A percentile compares a stretch with the other conserved stretches of the same genome.
Conservation (phyloP, 2,797 vertebrate genomes). For the Spheniscus humboldti region DNA sequence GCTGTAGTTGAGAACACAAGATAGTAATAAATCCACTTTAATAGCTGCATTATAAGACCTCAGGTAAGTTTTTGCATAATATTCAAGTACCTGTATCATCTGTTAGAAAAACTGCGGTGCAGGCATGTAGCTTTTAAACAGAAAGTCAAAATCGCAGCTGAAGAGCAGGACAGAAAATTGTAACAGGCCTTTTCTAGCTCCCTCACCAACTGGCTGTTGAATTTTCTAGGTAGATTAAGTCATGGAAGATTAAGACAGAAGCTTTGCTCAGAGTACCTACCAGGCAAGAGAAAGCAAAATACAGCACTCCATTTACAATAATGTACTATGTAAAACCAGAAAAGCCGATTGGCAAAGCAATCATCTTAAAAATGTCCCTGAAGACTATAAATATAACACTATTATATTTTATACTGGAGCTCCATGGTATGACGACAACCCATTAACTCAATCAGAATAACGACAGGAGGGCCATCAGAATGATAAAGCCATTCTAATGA, state of each 20-base stretch:
- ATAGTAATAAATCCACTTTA: neutral
- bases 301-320: slow-evolving; percentile 30
- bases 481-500: slow-evolving; percentile 69
- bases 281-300: slow-evolving; percentile 54
- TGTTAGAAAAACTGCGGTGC: slow-evolving; percentile 37
- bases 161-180: slow-evolving; percentile 46
- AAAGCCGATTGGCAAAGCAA: slow-evolving; percentile 68
- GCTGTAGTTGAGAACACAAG: neutral
- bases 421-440: slow-evolving; percentile 31
- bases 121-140: slow-evolving; percentile 37
- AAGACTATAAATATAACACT: slow-evolving; percentile 55
- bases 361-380: slow-evolving; percentile 52
- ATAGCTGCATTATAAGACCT: neutral
- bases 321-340: slow-evolving; percentile 54
- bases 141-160: slow-evolving; percentile 14
- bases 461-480: slow-evolving; percentile 57
- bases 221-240: slow-evolving; percentile 71
- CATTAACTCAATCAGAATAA: slow-evolving; percentile 69
- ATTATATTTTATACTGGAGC: slow-evolving; percentile 60
- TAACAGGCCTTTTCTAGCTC: slow-evolving; percentile 26
- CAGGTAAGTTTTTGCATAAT: slow-evolving; percentile 10
- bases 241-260: slow-evolving; percentile 68
- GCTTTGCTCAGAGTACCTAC: slow-evolving; percentile 47
- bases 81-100: slow-evolving; percentile 65
- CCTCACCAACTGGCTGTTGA: slow-evolving; percentile 44